Evolutionary conservation across 2,888 invertebrate genomes (phyloP).

Genomic region (Hyppa rectilinea): DNA sequence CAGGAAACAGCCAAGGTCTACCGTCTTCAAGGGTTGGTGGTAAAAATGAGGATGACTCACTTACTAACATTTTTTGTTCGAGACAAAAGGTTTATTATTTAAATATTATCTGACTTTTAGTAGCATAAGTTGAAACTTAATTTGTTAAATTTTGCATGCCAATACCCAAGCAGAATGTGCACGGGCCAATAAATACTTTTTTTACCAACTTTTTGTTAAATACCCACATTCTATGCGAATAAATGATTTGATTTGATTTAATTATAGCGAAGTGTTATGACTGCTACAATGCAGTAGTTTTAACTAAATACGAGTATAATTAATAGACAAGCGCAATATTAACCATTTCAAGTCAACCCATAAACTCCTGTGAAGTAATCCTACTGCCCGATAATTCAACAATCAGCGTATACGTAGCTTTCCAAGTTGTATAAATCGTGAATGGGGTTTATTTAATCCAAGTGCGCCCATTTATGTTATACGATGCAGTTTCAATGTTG

Average conservation of each 20-base stretch:
- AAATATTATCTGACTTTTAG: neutral
- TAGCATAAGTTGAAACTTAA: no score
- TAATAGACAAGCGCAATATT: conserved; percentile 1
- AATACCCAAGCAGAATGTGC: no score
- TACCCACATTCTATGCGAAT: no score
- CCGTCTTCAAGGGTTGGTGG: conserved; percentile 59
- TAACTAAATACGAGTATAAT: neutral
- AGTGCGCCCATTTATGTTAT: conserved; percentile 46
- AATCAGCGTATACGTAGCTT: conserved; percentile 27
- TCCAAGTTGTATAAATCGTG: conserved; percentile 23
- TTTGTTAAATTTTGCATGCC: no score
- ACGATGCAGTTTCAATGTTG: conserved; percentile 48
- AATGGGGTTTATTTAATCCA: conserved; percentile 55
- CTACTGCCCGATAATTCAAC: conserved; percentile 32
- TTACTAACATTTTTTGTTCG: conserved; percentile 15
- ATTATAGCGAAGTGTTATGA: neutral
- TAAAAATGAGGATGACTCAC: conserved; percentile 44
- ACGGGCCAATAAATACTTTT: no score
- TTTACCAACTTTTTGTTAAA: no score
- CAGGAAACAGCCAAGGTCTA: conserved; percentile 67
- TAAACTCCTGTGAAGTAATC: conserved; percentile 27
- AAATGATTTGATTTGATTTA: no score
- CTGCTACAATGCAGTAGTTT: neutral
- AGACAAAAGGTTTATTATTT: conserved; percentile 12
- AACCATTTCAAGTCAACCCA: conserved; percentile 16